Evolutionary conservation across 2,797 vertebrate species (phyloP).

Genomic region (Phataginus tricuspis): DNA sequence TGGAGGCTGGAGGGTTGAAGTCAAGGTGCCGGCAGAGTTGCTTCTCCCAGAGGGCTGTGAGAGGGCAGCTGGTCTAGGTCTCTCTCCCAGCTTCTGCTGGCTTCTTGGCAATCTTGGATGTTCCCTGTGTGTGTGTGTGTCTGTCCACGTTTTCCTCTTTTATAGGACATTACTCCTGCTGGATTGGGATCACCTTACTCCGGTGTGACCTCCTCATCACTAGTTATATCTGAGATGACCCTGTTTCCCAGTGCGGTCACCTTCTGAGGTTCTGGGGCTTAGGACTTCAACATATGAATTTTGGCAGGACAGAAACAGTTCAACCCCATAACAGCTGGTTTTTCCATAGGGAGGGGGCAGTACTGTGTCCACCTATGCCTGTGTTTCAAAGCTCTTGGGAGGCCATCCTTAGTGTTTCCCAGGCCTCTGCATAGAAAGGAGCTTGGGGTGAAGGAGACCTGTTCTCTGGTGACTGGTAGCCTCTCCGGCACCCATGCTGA

Average conservation of each 20-base stretch:
- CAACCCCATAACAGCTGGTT: background rate
- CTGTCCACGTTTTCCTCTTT: background rate
- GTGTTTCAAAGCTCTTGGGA: background rate
- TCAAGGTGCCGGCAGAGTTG: fast-evolving
- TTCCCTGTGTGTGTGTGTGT: fast-evolving
- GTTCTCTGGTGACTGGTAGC: background rate
- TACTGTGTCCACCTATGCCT: background rate
- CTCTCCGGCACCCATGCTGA: background rate
- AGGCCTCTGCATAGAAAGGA: background rate
- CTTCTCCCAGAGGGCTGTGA: background rate
- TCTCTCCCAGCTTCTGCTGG: background rate
- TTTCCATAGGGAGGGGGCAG: background rate
- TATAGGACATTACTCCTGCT: background rate
- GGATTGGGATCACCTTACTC: background rate
- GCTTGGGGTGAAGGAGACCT: background rate
- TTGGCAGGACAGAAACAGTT: background rate
- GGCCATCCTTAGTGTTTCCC: background rate
- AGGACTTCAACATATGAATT: background rate
- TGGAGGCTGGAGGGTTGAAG: background rate
- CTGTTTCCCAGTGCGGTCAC: background rate
- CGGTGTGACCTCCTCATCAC: background rate
- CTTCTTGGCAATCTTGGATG: too few species aligned
- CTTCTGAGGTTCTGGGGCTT: background rate
- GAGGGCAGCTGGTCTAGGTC: background rate
- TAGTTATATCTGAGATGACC: background rate